phyloP scores from a whole-genome alignment of 1,140 invertebrate species.

The Bombus vancouverensis region DNA sequence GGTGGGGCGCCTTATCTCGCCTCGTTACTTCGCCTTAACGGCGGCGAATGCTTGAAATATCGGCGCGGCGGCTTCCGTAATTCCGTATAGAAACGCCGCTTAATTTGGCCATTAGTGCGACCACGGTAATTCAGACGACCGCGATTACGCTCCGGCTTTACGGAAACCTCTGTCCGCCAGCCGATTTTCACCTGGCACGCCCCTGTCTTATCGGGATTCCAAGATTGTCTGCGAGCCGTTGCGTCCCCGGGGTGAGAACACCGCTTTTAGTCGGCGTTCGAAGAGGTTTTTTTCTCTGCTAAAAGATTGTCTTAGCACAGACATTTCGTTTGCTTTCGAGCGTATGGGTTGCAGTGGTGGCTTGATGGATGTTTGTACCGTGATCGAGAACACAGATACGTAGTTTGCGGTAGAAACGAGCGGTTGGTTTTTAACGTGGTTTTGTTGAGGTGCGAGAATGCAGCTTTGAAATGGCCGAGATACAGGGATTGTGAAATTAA shows the following conservation, averaged over 20 bases:
- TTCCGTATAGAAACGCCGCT: constrained; percentile 72
- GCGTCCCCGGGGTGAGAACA: background rate
- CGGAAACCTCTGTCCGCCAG: constrained; percentile 30
- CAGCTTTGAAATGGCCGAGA: no score
- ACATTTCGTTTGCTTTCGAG: background rate
- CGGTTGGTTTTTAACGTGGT: no score
- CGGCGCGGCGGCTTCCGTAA: constrained; percentile 76
- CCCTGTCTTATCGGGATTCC: constrained; percentile 33
- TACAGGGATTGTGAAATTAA: no score
- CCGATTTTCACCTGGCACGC: constrained; percentile 56
- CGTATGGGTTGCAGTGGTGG: background rate
- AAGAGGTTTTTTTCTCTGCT: background rate
- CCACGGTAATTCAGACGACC: constrained; percentile 63
- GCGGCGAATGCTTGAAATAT: constrained; percentile 79
- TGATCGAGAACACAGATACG: no score
- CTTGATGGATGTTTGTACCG: background rate
- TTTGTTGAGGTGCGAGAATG: no score
- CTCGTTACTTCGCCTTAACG: constrained; percentile 78
- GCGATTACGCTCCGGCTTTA: constrained; percentile 57
- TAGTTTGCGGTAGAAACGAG: no score
- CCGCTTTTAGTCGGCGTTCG: background rate
- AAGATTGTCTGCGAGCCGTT: background rate
- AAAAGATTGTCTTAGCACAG: background rate
- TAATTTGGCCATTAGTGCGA: constrained; percentile 74
- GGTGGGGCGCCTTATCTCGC: constrained; percentile 74